Evolutionary conservation across 2,888 invertebrate species (phyloP).

Genomic region (Hirudinaria manillensis): DNA sequence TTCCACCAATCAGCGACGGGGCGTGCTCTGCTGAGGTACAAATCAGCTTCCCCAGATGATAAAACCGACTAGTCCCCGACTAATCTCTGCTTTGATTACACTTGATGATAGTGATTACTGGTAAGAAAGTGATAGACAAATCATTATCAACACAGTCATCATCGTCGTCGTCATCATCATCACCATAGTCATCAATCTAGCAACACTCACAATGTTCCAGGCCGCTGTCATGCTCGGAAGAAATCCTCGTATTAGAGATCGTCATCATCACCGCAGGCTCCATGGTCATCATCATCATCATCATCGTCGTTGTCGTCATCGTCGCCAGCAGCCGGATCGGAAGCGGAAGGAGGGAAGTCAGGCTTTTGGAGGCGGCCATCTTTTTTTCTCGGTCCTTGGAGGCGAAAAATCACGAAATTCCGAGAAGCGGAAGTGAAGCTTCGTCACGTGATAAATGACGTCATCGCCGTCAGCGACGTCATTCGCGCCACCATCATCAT

Average conservation of each 20-base stretch:
- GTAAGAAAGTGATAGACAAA: background rate
- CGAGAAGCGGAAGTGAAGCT: too few species aligned
- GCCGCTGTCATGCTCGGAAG: background rate
- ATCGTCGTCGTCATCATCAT: background rate
- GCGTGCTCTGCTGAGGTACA: too few species aligned
- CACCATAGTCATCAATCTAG: background rate
- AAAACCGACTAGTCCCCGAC: too few species aligned
- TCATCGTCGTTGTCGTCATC: conserved; percentile 4
- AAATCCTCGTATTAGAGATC: background rate
- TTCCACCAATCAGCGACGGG: too few species aligned
- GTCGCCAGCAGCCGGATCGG: background rate
- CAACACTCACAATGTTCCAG: background rate
- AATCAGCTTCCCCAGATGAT: too few species aligned
- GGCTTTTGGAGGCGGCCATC: too few species aligned
- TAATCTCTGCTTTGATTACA: too few species aligned
- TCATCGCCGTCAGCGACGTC: background rate
- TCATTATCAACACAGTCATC: background rate
- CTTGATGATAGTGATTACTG: too few species aligned
- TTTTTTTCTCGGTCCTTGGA: too few species aligned
- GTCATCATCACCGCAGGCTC: background rate
- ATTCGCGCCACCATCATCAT: background rate
- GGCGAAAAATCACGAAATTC: too few species aligned
- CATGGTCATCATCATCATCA: background rate
- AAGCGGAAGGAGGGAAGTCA: background rate
- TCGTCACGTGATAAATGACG: background rate